Base-by-base conservation (phyloP, 2,888 invertebrate genomes). In the Nephrotoma flavescens region DNA sequence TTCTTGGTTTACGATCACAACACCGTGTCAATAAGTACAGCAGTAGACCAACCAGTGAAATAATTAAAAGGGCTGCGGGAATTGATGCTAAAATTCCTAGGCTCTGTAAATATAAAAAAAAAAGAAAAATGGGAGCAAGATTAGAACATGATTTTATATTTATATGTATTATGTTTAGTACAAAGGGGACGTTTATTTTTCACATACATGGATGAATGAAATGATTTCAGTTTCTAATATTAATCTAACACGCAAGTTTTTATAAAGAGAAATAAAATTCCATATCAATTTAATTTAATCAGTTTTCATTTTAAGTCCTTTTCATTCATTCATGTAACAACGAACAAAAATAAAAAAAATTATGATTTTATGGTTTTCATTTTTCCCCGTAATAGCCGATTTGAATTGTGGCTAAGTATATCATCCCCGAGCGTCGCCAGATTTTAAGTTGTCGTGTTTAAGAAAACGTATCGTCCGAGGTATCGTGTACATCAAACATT, bases 11-110 rank as follows among this genome's bases (percentile, higher is more conserved):
- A 90, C 97, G 95, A 93, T 98, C 98, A 94, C 98, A 98, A 93
- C 98, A 98, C 92, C 98, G 94, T 90, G 97, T 97, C 91, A 98
- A 94, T 91, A 98, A 94, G 93, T 98, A 98, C 90, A 98, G 95
- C 89, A 98, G 94, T 89, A 98, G 94, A 87, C 98, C 94, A 88
- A 97, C 94, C 89, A 98, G 93, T 15, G 98, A 97, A 88, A 98
- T 93, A 89, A 98, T 97, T 90, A 98, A 94, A 95, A 97, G 96
- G 86, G 97, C 96, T 88, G 98, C 97, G 44, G 98, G 98, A 89
- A 98, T 95, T 86, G 97, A 97, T 88, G 96, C 97, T 89, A 98
- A 94, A 90, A 99, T 98, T 88, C 97, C 97, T 91, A 98, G 94
- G 89, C 97, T 96, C 98, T 98, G 95, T 4, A 94, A 90, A 86